Evolutionary conservation across 2,113 vertebrate genomes (phyloP).

Genomic region (Orthonyx spaldingii): DNA sequence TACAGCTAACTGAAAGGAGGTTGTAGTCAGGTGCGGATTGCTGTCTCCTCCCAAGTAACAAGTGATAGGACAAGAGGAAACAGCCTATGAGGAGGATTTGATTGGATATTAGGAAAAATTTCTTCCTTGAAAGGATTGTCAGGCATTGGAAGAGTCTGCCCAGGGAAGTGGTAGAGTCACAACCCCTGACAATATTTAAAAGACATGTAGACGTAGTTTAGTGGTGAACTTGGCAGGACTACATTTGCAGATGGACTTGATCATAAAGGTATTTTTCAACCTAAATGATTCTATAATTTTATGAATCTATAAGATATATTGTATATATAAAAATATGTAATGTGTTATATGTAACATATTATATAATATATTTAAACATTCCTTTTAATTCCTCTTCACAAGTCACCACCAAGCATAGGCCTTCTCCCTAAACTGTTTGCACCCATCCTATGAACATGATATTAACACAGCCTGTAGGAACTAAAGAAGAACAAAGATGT

Average conservation of each 20-base stretch:
- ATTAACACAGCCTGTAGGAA: not conserved
- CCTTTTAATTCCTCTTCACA: not conserved
- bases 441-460: not conserved
- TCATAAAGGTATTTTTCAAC: not conserved
- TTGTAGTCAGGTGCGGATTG: fast-evolving
- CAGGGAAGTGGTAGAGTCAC: not conserved
- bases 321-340: not conserved
- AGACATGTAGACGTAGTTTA: not conserved
- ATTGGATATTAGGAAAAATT: not conserved
- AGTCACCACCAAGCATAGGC: not conserved
- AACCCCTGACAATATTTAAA: not conserved
- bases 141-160: not conserved
- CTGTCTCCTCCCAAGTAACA: not conserved
- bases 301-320: not conserved
- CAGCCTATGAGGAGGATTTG: not conserved
- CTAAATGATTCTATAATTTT: not conserved
- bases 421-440: not conserved
- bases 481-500: not conserved
- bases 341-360: not conserved
- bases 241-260: not conserved
- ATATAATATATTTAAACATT: not conserved
- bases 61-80: not conserved
- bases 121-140: not conserved
- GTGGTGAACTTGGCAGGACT: not conserved
- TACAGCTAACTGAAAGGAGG: not conserved